These are phyloP conservation scores for Macrotis lagotis DNA, from an alignment of 2,113 vertebrate species.

Conservation along the genomic window DNA sequence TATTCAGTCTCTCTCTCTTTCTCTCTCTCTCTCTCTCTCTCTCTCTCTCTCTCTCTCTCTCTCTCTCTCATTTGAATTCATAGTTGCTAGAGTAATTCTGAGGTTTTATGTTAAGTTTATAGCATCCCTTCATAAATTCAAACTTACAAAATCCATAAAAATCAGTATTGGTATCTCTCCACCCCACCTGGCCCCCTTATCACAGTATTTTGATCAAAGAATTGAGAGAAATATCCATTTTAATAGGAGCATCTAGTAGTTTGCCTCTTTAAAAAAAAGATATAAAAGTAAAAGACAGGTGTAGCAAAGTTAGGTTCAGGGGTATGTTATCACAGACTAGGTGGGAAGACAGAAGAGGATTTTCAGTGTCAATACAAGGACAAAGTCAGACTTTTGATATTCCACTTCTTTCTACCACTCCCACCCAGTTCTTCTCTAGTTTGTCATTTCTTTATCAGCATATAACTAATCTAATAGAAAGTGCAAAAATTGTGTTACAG, in stretches of 20 bases:
- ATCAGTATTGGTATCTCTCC: neutral
- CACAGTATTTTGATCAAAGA: neutral
- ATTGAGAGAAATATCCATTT: neutral
- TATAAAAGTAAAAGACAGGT: neutral
- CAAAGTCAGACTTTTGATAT: neutral
- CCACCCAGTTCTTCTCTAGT: neutral
- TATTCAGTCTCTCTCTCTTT: neutral
- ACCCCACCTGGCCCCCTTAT: neutral
- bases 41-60: neutral
- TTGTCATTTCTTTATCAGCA: constrained; percentile 43
- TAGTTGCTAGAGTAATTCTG: neutral
- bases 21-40: neutral
- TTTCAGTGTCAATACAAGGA: neutral
- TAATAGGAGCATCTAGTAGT: neutral
- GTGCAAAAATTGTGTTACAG: constrained; percentile 65
- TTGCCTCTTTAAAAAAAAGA: neutral
- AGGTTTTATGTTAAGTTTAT: neutral
- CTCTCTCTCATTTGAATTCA: constrained; percentile 16
- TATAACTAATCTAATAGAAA: constrained; percentile 69
- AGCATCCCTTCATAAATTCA: neutral
- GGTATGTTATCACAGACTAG: neutral
- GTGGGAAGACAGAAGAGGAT: neutral
- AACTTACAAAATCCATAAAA: constrained; percentile 4
- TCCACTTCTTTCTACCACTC: neutral
- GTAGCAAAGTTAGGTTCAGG: neutral